A percentile compares a stretch with the other conserved stretches of the same genome.
Conservation (phyloP, 1,140 invertebrate genomes). For the Anastatus disparis region DNA sequence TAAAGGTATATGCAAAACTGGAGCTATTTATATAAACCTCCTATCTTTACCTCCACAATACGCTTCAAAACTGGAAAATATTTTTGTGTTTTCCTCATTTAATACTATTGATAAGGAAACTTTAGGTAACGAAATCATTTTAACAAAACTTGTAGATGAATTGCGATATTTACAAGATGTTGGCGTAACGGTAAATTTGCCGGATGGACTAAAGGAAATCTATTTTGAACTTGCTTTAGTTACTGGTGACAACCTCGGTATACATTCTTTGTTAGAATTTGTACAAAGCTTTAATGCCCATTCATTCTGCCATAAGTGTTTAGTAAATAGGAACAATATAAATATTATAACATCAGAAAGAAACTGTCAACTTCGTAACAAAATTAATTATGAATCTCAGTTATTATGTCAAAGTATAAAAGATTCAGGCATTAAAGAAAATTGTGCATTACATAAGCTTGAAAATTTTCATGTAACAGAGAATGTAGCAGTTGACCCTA, state of each 20-base stretch:
- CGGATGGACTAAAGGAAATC: slow-evolving; percentile 24
- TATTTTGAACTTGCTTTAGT: too few species aligned
- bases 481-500: too few species aligned
- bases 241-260: slow-evolving; percentile 55
- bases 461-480: slow-evolving; percentile 1
- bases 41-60: too few species aligned
- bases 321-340: slow-evolving; percentile 40
- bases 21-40: too few species aligned
- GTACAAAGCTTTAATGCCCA: slow-evolving; percentile 48
- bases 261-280: slow-evolving; percentile 52
- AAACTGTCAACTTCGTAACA: too few species aligned
- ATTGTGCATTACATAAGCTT: too few species aligned
- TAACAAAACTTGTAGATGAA: slow-evolving; percentile 47
- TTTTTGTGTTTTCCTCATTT: background rate
- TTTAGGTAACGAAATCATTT: slow-evolving; percentile 46
- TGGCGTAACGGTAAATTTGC: slow-evolving; percentile 44
- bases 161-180: slow-evolving; percentile 45
- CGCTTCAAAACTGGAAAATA: too few species aligned
- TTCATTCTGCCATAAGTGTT: too few species aligned
- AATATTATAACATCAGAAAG: slow-evolving; percentile 38
- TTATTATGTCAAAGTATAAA: background rate
- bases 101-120: slow-evolving; percentile 48
- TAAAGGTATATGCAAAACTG: too few species aligned
- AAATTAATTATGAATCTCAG: too few species aligned
- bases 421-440: background rate